A percentile compares a stretch with the other conserved stretches of the same genome.
These are phyloP conservation scores for Drosophila monieri DNA, from an alignment of 2,888 invertebrate species.

Conservation along the genomic window DNA sequence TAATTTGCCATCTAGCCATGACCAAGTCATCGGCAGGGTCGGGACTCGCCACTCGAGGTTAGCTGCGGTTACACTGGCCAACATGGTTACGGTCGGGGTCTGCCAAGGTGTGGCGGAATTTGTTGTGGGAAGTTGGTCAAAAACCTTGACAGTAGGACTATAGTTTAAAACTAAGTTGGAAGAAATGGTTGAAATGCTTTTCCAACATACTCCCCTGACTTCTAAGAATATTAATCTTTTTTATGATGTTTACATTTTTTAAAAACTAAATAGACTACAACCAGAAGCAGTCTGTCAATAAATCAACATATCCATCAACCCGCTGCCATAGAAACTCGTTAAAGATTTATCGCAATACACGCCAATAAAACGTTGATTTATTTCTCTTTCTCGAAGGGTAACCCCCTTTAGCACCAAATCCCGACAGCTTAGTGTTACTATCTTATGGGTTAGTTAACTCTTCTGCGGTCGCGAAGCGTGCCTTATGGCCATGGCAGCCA, in stretches of 20 bases:
- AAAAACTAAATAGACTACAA: background rate
- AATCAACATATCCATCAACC: background rate
- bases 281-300: background rate
- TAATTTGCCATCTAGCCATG: conserved; percentile 74
- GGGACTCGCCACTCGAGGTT: conserved; percentile 50
- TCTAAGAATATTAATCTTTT: background rate
- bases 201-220: background rate
- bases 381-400: conserved; percentile 8
- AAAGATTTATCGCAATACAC: conserved; percentile 4
- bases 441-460: conserved; percentile 2
- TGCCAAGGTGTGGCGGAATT: background rate
- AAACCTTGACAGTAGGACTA: background rate
- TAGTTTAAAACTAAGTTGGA: background rate
- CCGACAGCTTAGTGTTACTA: conserved; percentile 18
- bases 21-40: conserved; percentile 43
- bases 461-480: conserved; percentile 64
- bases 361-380: conserved; percentile 14
- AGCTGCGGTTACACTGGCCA: conserved; percentile 37
- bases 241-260: background rate
- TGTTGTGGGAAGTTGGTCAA: background rate
- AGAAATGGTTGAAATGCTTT: background rate
- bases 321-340: background rate
- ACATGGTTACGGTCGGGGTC: conserved; percentile 4
- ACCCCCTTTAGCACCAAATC: conserved; percentile 9
- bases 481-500: conserved; percentile 55